Conservation (phyloP, 1,140 invertebrate species). For the Caligus rogercresseyi region DNA sequence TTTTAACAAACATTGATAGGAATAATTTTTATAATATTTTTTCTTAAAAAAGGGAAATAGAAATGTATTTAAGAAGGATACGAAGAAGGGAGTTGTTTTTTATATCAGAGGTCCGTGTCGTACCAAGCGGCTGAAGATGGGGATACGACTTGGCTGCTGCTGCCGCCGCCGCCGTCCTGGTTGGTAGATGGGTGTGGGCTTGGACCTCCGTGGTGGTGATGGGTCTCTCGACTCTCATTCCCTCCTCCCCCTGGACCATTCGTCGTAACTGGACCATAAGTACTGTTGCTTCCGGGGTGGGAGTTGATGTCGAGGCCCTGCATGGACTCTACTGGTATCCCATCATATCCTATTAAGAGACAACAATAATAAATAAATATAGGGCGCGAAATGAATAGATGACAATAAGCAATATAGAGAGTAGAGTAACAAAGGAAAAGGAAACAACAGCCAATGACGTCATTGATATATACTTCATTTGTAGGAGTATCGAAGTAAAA, state of each 20-base stretch:
- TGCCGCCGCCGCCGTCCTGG: too few species aligned
- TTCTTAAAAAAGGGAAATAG: too few species aligned
- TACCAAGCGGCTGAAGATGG: conserved; percentile 34
- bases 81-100: not conserved
- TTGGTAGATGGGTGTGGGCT: not conserved
- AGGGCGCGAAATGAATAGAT: not conserved
- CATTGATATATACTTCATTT: too few species aligned
- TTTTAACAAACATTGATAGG: too few species aligned
- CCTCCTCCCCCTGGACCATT: conserved; percentile 52
- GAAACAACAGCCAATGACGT: too few species aligned
- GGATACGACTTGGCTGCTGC: too few species aligned
- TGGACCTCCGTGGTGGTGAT: not conserved
- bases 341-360: conserved; percentile 60
- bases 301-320: conserved; percentile 76
- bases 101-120: conserved; percentile 69
- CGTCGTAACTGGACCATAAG: conserved; percentile 58
- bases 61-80: too few species aligned
- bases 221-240: not conserved
- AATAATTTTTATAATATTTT: too few species aligned
- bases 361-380: not conserved
- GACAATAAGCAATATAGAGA: too few species aligned
- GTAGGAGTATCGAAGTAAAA: too few species aligned
- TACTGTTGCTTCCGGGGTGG: conserved; percentile 38
- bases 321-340: conserved; percentile 90
- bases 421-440: too few species aligned